Evolutionary conservation across 1,140 invertebrate genomes (phyloP).

Genomic region (Neodiprion virginianus): DNA sequence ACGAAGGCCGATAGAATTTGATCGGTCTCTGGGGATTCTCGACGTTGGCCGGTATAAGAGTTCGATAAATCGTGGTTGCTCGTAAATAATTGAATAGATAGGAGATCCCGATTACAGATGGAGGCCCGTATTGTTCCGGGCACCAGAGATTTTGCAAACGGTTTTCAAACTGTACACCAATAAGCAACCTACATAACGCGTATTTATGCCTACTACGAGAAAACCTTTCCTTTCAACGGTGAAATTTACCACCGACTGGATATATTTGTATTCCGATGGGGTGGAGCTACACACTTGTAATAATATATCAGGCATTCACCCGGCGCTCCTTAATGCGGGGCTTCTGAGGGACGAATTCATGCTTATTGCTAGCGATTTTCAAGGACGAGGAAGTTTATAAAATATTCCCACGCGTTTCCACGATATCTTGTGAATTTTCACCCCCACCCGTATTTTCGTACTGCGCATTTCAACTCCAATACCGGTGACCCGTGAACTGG

Average conservation of each 20-base stretch:
- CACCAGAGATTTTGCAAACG: not conserved
- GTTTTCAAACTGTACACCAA: not conserved
- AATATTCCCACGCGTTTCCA: not conserved
- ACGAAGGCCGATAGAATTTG: not conserved
- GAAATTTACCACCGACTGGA: slow-evolving; percentile 8
- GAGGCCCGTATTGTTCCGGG: not conserved
- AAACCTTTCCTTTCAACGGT: slow-evolving; percentile 10
- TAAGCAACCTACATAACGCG: slow-evolving; percentile 5
- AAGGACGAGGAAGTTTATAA: not conserved
- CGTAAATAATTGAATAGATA: not conserved
- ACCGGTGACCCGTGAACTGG: too few relatives aligned
- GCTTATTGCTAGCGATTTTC: slow-evolving; percentile 7
- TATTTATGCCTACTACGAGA: slow-evolving; percentile 19
- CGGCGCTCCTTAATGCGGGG: slow-evolving; percentile 11
- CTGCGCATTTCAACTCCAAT: too few relatives aligned
- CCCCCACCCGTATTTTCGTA: not conserved
- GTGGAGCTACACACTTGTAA: not conserved
- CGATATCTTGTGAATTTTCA: not conserved
- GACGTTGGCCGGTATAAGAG: not conserved
- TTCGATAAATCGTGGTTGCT: not conserved
- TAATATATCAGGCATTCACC: not conserved
- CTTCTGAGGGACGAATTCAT: slow-evolving; percentile 6
- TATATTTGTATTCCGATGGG: slow-evolving; percentile 9
- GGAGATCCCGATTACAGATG: not conserved
- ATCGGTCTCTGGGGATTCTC: not conserved